Evolutionary conservation across 2,113 vertebrate species (phyloP), one percentile per base, ranked within the genome.

Genomic region (Pelecanoides urinatrix): DNA sequence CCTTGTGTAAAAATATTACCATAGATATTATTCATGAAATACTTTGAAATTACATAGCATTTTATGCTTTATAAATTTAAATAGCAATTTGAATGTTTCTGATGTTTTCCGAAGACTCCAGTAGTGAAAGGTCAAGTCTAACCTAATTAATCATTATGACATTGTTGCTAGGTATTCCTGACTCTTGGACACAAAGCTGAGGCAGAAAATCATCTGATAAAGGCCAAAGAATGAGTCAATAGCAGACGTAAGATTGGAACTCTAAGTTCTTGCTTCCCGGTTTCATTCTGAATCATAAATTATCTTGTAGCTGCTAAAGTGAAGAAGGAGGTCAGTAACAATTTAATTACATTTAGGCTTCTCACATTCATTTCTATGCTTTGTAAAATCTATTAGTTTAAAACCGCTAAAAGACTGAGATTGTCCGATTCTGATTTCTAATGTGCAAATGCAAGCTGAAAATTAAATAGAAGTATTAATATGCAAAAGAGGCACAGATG

Each of bases 221-320:
- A 93, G 86, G 89, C 84, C 89, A 95, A 34, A 36, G 77, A 78
- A 91, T 95, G 93, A 97, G 67, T 95, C 90, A 92, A 42, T 17
- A 67, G 80, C 80, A 91, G 80, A 38, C 20, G 59, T 74, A 6
- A 55, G 65, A 81, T 36, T 29, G 66, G 92, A 95, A 94, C 76
- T 94, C 73, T 13, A 49, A 87, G 90, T 85, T 92, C 91, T 90
- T 44, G 70, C 73, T 87, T 96, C 49, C 77, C 2, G 7, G 36
- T 81, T 90, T 75, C 62, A 65, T 91, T 92, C 74, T 93, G 90
- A 95, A 91, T 91, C 84, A 91, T 68, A 72, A 81, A 81, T 91
- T 74, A 44, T 50, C 67, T 59, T 74, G 59, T 92, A 86, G 27
- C 59, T 59, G 47, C 84, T 87, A 3, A 86, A 58, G 42, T 26